Percentiles rank a stretch among this genome's conserved stretches.
Conservation (phyloP, 37 sponge, comb jelly and placozoan species). For the Chondrosia reniformis region DNA sequence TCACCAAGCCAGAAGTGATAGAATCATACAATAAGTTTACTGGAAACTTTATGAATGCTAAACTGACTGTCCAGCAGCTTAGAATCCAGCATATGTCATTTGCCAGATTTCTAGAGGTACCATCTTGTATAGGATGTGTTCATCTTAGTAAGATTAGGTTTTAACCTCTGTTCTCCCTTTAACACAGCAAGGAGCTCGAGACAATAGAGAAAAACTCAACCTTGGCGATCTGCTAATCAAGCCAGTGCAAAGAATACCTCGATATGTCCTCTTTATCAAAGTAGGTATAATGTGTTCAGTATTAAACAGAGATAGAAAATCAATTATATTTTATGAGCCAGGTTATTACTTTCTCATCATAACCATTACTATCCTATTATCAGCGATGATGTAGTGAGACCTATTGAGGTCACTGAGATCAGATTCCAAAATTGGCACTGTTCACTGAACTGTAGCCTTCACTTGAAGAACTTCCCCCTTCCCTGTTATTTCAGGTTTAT, state of each 20-base stretch:
- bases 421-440: too few species aligned
- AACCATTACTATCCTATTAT: too few species aligned
- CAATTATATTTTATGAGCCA: too few species aligned
- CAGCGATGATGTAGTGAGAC: too few species aligned
- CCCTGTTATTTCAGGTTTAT: too few species aligned
- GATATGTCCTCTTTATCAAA: constrained; percentile 83
- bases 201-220: constrained; percentile 51
- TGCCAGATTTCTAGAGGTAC: constrained; percentile 72
- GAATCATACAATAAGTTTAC: constrained; percentile 73
- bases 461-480: too few species aligned
- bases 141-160: neutral
- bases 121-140: neutral
- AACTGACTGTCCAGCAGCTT: constrained; percentile 48
- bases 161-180: neutral
- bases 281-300: too few species aligned
- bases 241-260: constrained; percentile 88
- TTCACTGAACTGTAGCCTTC: too few species aligned
- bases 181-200: constrained; percentile 48
- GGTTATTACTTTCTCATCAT: too few species aligned
- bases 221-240: constrained; percentile 80
- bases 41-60: constrained; percentile 75
- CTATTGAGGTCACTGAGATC: too few species aligned
- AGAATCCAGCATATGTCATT: constrained; percentile 51
- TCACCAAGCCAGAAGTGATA: constrained; percentile 58
- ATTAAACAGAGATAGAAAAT: too few species aligned